phyloP scores from a whole-genome alignment of 2,888 invertebrate genomes.

The Heliconius ismenius region DNA sequence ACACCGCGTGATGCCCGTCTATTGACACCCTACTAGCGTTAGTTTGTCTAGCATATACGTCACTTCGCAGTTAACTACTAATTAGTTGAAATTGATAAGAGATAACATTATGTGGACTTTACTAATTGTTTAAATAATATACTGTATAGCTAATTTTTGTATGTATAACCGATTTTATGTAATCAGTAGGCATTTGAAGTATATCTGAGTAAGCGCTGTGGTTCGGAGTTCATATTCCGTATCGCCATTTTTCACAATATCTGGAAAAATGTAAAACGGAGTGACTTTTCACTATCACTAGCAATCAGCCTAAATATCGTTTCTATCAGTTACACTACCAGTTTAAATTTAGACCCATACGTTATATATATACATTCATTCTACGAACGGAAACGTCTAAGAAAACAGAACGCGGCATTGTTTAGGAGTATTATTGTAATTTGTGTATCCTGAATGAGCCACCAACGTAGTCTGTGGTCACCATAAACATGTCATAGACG shows the following conservation, averaged over 20 bases:
- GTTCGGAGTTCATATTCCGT: background rate
- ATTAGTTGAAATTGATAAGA: conserved; percentile 28
- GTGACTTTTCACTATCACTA: too few relatives aligned
- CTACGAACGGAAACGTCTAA: conserved; percentile 63
- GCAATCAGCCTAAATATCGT: background rate
- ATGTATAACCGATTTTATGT: background rate
- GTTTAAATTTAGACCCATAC: conserved; percentile 9
- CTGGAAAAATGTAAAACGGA: background rate
- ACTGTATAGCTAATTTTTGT: background rate
- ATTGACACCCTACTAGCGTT: conserved; percentile 39
- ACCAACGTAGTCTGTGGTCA: conserved; percentile 59
- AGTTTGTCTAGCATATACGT: conserved; percentile 25
- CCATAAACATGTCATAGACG: conserved; percentile 41
- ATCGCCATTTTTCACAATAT: background rate
- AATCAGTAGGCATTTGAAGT: background rate
- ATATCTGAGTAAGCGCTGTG: background rate
- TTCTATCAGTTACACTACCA: background rate
- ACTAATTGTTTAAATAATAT: background rate
- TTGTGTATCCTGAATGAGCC: conserved; percentile 48
- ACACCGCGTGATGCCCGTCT: conserved; percentile 53
- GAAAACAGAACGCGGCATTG: conserved; percentile 69
- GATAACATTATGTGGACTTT: background rate
- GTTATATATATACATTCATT: conserved; percentile 41
- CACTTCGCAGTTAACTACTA: conserved; percentile 44
- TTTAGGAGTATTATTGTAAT: conserved; percentile 56